These are phyloP conservation scores for Herpailurus yagouaroundi DNA, from an alignment of 2,113 vertebrate species.

Conservation along the genomic window DNA sequence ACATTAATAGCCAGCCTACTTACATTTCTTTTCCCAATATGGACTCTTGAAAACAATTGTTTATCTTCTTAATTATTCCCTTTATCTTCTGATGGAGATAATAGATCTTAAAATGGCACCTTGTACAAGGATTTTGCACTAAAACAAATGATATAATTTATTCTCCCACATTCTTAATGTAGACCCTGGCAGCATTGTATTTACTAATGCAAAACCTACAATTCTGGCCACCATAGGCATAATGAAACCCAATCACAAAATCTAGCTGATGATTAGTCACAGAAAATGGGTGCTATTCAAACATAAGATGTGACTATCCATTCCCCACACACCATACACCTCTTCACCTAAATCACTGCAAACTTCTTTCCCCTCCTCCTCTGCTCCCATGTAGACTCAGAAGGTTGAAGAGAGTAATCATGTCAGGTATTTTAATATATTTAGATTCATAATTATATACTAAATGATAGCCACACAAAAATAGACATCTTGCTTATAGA, in stretches of 20 bases:
- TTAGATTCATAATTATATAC: conserved; percentile 31
- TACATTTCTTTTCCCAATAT: background rate
- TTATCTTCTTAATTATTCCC: conserved; percentile 54
- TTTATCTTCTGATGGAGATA: conserved; percentile 28
- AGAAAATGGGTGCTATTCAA: background rate
- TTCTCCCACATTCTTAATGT: background rate
- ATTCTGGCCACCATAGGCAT: background rate
- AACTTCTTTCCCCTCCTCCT: background rate
- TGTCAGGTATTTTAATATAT: conserved; percentile 24
- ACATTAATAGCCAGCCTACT: background rate
- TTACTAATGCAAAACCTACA: conserved; percentile 25
- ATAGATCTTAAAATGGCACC: background rate
- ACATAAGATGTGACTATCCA: background rate
- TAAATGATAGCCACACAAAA: conserved; percentile 41
- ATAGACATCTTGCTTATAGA: conserved; percentile 33
- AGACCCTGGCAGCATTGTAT: background rate
- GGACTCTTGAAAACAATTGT: background rate
- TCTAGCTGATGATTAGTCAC: background rate
- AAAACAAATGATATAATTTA: conserved; percentile 32
- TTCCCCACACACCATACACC: background rate
- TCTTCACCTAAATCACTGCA: background rate
- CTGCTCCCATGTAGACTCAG: background rate
- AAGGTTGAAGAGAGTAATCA: background rate
- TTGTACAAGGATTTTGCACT: background rate
- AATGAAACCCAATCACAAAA: conserved; percentile 22